Base-by-base conservation (phyloP, 2,113 vertebrate species). In the Pogonocichla stellata region DNA sequence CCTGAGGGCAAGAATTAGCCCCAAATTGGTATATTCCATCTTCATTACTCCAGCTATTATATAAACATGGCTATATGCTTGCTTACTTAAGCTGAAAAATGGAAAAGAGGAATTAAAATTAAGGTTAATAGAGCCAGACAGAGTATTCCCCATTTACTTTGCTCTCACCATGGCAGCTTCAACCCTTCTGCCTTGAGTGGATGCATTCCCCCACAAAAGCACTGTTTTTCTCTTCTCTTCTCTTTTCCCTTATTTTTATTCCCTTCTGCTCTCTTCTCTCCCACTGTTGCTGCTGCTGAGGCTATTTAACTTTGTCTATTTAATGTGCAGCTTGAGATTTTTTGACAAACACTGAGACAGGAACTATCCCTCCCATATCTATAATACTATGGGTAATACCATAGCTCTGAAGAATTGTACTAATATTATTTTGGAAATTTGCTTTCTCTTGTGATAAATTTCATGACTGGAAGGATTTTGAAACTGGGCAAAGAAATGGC, bases 21-120 rank as follows among this genome's bases (percentile, higher is more conserved):
- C 85, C 93, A 96, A 67, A 96, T 94, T 96, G 93, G 75, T 77
- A 92, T 94, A 94, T 92, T 97, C 79, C 90, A 95, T 96, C 96
- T 96, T 97, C 94, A 96, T 96, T 96, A 97, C 88, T 61, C 94
- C 85, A 78, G 56, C 92, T 83, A 95, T 94, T 96, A 93, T 36
- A 92, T 67, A 96, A 96, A 97, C 85, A 95, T 71, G 60, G 69
- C 90, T 94, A 88, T 64, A 91, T 56, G 90, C 85, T 96, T 96
- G 90, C 92, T 96, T 96, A 90, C 86, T 95, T 97, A 92, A 86
- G 75, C 90, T 90, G 85, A 88, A 96, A 96, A 93, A 95, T 92
- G 80, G 87, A 82, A 95, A 91, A 95, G 71, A 80, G 43, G 87
- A 94, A 86, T 77, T 94, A 90, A 94, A 97, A 96, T 96, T 73